A percentile compares a stretch with the other conserved stretches of the same genome.
Evolutionary conservation across 2,113 vertebrate species (phyloP).

Genomic region (Sturnus vulgaris): DNA sequence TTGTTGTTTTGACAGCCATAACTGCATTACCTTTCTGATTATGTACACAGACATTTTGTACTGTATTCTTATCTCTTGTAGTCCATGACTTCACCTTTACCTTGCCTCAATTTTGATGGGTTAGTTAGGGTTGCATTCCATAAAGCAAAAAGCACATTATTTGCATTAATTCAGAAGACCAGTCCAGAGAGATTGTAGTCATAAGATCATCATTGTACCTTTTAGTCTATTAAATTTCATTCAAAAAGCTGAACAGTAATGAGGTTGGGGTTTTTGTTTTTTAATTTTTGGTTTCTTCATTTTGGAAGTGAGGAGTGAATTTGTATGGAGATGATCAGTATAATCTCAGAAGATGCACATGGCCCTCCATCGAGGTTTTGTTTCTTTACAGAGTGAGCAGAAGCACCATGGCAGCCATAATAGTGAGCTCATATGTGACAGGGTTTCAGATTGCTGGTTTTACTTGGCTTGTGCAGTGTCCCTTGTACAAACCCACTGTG

Average conservation of each 20-base stretch:
- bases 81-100: neutral
- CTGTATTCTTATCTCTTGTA: neutral
- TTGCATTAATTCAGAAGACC: neutral
- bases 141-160: neutral
- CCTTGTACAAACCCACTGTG: slow-evolving; percentile 26
- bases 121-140: neutral
- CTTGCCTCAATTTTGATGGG: neutral
- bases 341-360: neutral
- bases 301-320: neutral
- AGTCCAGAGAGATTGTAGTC: neutral
- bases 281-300: neutral
- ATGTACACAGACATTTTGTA: neutral
- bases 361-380: neutral
- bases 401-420: neutral
- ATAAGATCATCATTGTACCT: neutral
- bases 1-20: neutral
- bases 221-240: slow-evolving; percentile 4
- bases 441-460: slow-evolving; percentile 3
- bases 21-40: neutral
- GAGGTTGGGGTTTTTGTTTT: neutral
- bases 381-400: neutral
- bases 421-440: neutral
- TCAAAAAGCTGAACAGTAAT: neutral
- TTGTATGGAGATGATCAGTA: neutral
- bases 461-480: slow-evolving; percentile 8